Evolutionary conservation across 2,797 vertebrate genomes (phyloP).

Genomic region (Hephaestus fuliginosus): DNA sequence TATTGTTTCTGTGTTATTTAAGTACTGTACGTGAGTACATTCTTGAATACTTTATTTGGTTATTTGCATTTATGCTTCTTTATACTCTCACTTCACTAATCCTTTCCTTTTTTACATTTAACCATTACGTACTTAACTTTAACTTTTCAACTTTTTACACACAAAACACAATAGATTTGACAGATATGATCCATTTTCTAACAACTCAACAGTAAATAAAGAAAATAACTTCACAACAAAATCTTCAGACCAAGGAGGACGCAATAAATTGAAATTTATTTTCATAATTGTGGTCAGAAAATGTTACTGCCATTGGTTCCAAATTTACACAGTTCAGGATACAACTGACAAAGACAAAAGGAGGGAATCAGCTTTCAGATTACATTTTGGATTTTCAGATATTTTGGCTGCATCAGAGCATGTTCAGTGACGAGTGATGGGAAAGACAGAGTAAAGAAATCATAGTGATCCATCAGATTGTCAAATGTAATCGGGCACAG

Average conservation of each 20-base stretch:
- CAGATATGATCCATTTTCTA: not conserved
- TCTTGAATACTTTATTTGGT: no score
- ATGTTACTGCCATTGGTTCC: not conserved
- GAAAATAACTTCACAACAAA: not conserved
- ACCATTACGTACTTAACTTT: no score
- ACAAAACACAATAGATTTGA: not conserved
- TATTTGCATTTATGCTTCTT: no score
- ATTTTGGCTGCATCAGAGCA: not conserved
- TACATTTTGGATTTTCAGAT: not conserved
- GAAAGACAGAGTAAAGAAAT: not conserved
- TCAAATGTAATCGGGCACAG: not conserved
- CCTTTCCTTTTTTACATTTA: no score
- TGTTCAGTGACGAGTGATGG: not conserved
- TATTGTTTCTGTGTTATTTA: no score
- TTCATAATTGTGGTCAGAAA: slow-evolving; percentile 6
- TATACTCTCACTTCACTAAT: no score
- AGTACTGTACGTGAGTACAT: no score
- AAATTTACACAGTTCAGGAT: not conserved
- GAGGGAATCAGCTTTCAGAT: not conserved
- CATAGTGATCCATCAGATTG: not conserved
- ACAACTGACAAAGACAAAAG: not conserved
- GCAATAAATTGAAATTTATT: not conserved
- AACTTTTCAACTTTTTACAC: not conserved
- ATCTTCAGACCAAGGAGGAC: not conserved
- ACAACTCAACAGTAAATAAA: not conserved